Percentiles rank a stretch among this genome's conserved stretches.
phyloP scores from a whole-genome alignment of 1,140 invertebrate species.

The Hyles euphorbiae region DNA sequence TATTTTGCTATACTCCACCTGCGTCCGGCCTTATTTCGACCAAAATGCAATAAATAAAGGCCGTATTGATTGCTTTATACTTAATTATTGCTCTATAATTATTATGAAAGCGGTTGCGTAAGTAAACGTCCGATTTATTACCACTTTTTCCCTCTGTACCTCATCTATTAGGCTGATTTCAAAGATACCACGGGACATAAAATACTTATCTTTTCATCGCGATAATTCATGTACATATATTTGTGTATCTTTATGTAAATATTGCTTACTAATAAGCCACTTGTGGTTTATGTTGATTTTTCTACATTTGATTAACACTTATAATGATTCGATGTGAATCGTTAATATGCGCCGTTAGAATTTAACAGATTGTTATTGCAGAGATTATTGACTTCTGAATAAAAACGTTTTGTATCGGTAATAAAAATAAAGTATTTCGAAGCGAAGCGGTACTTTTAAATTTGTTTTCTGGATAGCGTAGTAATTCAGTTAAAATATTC shows the following conservation, averaged over 20 bases:
- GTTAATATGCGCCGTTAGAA: too few relatives aligned
- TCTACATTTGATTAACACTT: too few relatives aligned
- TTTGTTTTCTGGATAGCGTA: too few relatives aligned
- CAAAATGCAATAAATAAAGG: conserved; percentile 52
- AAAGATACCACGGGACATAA: background rate
- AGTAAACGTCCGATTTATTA: background rate
- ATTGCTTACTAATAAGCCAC: too few relatives aligned
- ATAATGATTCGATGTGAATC: too few relatives aligned
- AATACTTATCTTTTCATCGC: too few relatives aligned
- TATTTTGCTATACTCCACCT: conserved; percentile 42
- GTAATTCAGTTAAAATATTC: too few relatives aligned
- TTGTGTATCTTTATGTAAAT: background rate
- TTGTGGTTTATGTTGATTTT: too few relatives aligned
- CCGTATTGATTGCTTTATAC: conserved; percentile 43
- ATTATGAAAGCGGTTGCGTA: conserved; percentile 8
- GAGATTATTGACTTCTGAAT: background rate
- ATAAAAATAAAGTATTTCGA: conserved; percentile 1
- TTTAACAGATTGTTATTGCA: too few relatives aligned
- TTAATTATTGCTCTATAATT: conserved; percentile 38
- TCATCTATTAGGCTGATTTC: background rate
- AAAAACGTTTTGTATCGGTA: background rate
- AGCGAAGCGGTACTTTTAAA: too few relatives aligned
- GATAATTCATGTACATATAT: background rate
- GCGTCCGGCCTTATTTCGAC: conserved; percentile 60
- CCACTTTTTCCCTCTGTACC: background rate